Base-by-base conservation (phyloP, 2,888 invertebrate genomes). In the Ichneumon xanthorius region DNA sequence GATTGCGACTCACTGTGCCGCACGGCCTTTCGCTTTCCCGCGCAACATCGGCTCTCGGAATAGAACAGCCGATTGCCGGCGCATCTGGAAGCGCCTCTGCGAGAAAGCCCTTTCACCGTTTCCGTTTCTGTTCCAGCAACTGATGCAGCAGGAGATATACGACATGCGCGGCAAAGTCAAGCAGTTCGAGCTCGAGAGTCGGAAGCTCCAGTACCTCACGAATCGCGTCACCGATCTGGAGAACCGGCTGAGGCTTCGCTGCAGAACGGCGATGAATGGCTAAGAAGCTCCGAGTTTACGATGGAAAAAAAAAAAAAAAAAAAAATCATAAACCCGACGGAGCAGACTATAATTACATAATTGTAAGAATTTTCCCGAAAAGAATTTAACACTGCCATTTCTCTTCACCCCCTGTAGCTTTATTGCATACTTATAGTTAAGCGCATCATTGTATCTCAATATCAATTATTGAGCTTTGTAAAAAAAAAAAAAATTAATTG, bases 141-240 rank as follows among this genome's bases (percentile, higher is more conserved):
- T 89, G 9, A 92, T 93, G 92, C 92, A 93, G 68, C 90, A 90
- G 78, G 91, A 92, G 86, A 88, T 94, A 45, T 91, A 92, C 76
- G 92, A 92, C 26, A 90, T 93, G 90, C 88, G 90, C 50, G 93
- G 88, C 63, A 93, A 93, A 84, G 88, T 93, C 1, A 92, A 92
- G 40, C 88, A 91, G 50, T 92, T 92, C 30, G 93, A 93, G 70
- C 82, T 90, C 45, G 93, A 93, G 82, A 89, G 90, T 0, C 91
- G 92, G 61, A 92, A 91, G 80, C 89, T 93, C 67, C 92, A 93
- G 45, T 92, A 93, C 73, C 79, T 94, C 37, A 90, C 90, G 14
- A 93, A 88, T 76, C 90, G 91, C 70, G 91, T 93, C 2, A 77
- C 90, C 11, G 93, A 93, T 76, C 86, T 93, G 30, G 93, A 94